Conservation (phyloP, 92 coral and sea anemone species). For the Bergia puertoricense region DNA sequence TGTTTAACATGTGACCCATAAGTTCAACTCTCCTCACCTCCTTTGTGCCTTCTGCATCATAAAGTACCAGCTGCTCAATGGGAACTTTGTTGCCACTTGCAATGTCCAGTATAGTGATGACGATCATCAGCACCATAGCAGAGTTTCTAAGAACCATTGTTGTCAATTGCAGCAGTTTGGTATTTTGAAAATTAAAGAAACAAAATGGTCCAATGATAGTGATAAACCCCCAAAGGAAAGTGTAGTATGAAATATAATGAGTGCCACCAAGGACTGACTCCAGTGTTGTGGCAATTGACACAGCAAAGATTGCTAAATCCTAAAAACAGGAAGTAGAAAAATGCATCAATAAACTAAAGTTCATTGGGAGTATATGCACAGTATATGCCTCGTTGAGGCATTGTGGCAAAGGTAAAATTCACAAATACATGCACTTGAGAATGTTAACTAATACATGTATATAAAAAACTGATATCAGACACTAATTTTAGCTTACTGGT, state of each 20-base stretch:
- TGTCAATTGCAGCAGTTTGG: slow-evolving; percentile 67
- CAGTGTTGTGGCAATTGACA: slow-evolving; percentile 75
- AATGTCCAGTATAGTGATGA: slow-evolving; percentile 61
- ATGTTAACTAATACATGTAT: too few relatives aligned
- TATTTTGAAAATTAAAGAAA: slow-evolving; percentile 81
- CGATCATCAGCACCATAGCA: slow-evolving; percentile 76
- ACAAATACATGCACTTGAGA: too few relatives aligned
- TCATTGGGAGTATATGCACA: too few relatives aligned
- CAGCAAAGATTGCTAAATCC: slow-evolving; percentile 85
- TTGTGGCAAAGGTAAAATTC: too few relatives aligned
- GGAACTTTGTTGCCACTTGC: slow-evolving; percentile 67
- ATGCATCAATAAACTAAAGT: too few relatives aligned
- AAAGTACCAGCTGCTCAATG: slow-evolving; percentile 57
- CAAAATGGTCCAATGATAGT: slow-evolving; percentile 82
- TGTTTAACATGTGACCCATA: not conserved
- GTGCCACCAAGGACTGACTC: slow-evolving; percentile 63
- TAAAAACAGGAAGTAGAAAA: slow-evolving; percentile 19
- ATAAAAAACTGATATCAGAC: too few relatives aligned
- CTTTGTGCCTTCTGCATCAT: slow-evolving; percentile 66
- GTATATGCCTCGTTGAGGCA: too few relatives aligned
- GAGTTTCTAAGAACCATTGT: slow-evolving; percentile 80
- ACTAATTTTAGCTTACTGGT: too few relatives aligned
- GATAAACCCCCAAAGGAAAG: slow-evolving; percentile 74
- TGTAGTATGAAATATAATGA: slow-evolving; percentile 70
- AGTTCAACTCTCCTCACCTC: slow-evolving; percentile 50